Evolutionary conservation across 2,113 vertebrate genomes (phyloP).

Genomic region (Hymenochirus boettgeri): DNA sequence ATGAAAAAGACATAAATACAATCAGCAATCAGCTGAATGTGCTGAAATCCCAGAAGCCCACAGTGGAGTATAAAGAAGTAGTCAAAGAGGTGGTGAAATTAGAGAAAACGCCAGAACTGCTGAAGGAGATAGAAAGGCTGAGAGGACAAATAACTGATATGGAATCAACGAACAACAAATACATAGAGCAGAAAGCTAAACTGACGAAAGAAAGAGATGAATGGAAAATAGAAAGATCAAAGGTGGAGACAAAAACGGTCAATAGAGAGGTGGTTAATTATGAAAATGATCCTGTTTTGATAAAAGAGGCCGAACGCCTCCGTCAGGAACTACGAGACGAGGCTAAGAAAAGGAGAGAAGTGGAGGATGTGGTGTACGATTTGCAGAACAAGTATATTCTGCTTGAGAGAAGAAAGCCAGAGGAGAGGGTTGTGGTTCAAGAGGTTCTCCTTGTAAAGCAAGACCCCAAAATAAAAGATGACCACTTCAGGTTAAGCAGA

Average conservation of each 20-base stretch:
- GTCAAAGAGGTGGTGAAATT: slow-evolving; percentile 83
- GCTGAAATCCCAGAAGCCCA: slow-evolving; percentile 76
- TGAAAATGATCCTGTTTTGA: slow-evolving; percentile 83
- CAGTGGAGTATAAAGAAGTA: slow-evolving; percentile 81
- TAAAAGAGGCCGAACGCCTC: slow-evolving; percentile 85
- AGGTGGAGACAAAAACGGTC: slow-evolving; percentile 83
- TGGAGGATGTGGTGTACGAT: slow-evolving; percentile 79
- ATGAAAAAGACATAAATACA: slow-evolving; percentile 65
- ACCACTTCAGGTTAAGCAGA: slow-evolving; percentile 72
- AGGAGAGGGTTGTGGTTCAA: slow-evolving; percentile 84
- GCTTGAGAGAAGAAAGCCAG: slow-evolving; percentile 83
- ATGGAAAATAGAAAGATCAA: slow-evolving; percentile 81
- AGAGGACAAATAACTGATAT: slow-evolving; percentile 76
- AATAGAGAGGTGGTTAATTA: slow-evolving; percentile 85
- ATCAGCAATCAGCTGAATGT: slow-evolving; percentile 63
- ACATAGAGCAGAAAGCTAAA: slow-evolving; percentile 68
- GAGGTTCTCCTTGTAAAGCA: slow-evolving; percentile 83
- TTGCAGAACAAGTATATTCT: slow-evolving; percentile 82
- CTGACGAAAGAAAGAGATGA: slow-evolving; percentile 78
- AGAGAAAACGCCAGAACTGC: slow-evolving; percentile 83
- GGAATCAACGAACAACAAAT: slow-evolving; percentile 60
- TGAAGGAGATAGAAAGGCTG: slow-evolving; percentile 80
- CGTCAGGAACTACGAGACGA: slow-evolving; percentile 77
- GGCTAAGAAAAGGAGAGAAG: slow-evolving; percentile 71
- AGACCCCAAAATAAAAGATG: slow-evolving; percentile 75